Base-by-base conservation (phyloP, 2,888 invertebrate species). In the Camponotus fellah region DNA sequence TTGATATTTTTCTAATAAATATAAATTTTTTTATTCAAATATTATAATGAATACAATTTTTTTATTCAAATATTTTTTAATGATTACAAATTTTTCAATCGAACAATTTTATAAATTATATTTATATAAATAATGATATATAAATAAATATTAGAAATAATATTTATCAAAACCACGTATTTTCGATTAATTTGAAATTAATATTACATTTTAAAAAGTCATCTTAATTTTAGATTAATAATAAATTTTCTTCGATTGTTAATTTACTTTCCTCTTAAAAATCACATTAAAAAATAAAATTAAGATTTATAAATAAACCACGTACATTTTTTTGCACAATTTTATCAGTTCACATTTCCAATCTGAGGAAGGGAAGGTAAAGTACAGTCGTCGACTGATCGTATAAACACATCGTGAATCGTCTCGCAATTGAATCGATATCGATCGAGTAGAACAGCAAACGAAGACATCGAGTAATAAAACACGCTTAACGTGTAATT, bases 361-460 rank as follows among this genome's bases (percentile, higher is more conserved):
- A 60, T 34, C 12, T 12, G 6, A 60, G 34, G 3, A 3, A 69
- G 6, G 43, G 34, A 43, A 32, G 76, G 5, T 46, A 60, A 60
- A 79, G 14, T 21, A 9, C 34, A n/a, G 66, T 62, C 58, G 53
- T 6, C 37, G 71, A 56, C 17, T 37, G 69, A 49, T 79, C 46
- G 46, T 34, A 71, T 46, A 80, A 71, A 80, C 71, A 79, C 26
- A 26, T 79, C 69, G 58, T 79, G 71, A 46, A 71, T 71, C 53
- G 71, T 71, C 53, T 79, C 46, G 79, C 71, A 71, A 80, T 80
- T 80, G 71, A 80, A 71, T 80, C 79, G 71, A 62, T 71, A 80
- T 80, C 60, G 79, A 80, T 80, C 79, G 71, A 56, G 8, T 26
- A 40, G 71, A 26, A 79, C 34, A 60, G 60, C 32, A 17, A 14